These are phyloP conservation scores for Periophthalmus magnuspinnatus DNA, from an alignment of 2,797 vertebrate genomes.

Conservation along the genomic window DNA sequence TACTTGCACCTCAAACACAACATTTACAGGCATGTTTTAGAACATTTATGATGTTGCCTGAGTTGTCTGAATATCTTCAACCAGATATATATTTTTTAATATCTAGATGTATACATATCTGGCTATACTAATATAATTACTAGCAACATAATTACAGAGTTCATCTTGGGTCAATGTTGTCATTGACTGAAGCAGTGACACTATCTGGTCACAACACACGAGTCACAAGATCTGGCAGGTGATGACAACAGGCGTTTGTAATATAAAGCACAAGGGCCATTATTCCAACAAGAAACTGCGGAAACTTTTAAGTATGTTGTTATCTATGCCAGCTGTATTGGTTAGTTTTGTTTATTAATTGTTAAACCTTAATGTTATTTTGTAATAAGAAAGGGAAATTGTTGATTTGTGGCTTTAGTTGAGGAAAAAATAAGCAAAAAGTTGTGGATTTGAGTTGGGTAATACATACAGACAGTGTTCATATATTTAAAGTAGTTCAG, in stretches of 20 bases:
- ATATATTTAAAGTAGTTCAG: background rate
- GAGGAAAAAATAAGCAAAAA: slow-evolving; percentile 41
- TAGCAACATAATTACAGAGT: background rate
- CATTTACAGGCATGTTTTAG: no score
- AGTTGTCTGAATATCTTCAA: no score
- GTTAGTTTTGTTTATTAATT: background rate
- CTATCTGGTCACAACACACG: slow-evolving; percentile 1
- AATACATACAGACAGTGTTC: background rate
- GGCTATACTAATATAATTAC: background rate
- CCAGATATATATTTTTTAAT: no score
- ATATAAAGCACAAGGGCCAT: slow-evolving; percentile 1
- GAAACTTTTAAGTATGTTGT: background rate
- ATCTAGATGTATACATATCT: no score
- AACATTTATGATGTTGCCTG: no score
- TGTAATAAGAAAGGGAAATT: background rate
- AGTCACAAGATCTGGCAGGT: slow-evolving; percentile 42
- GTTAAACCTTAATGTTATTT: background rate
- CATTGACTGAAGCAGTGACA: background rate
- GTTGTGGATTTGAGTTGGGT: slow-evolving; percentile 20
- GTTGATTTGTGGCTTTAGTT: slow-evolving; percentile 13
- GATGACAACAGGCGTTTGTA: slow-evolving; percentile 21
- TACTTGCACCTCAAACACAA: no score
- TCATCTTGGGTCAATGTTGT: background rate
- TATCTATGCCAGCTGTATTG: background rate
- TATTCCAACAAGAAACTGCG: slow-evolving; percentile 32